Conservation (phyloP, 2,888 invertebrate species). For the Timema podura region DNA sequence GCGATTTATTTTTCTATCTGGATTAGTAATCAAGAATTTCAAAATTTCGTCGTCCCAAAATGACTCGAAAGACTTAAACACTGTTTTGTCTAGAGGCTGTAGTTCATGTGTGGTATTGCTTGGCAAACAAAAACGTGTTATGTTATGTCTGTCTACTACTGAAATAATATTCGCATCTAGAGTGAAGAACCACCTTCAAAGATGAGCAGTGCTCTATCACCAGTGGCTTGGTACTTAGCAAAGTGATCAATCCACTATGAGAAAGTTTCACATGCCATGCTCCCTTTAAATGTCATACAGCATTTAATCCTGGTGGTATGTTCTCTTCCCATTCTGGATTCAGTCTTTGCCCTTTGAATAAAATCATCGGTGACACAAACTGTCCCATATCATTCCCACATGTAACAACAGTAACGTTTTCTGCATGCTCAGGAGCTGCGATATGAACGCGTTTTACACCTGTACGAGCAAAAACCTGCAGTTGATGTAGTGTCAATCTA, state of each 20-base stretch:
- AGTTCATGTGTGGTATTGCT: constrained; percentile 10
- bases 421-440: not conserved
- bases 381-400: constrained; percentile 14
- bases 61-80: constrained; percentile 7
- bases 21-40: constrained; percentile 7
- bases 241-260: constrained; percentile 12
- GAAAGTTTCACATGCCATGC: constrained; percentile 15
- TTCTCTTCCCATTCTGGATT: constrained; percentile 11
- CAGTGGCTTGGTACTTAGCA: not conserved
- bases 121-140: constrained; percentile 11
- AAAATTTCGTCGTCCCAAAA: constrained; percentile 13
- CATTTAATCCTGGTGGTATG: constrained; percentile 6
- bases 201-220: constrained; percentile 9
- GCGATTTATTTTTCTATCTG: constrained; percentile 12
- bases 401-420: constrained; percentile 11
- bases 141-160: constrained; percentile 7
- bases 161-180: constrained; percentile 11
- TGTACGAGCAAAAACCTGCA: constrained; percentile 12
- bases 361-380: constrained; percentile 14
- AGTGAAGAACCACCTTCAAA: constrained; percentile 13
- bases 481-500: constrained; percentile 14
- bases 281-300: constrained; percentile 12
- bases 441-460: constrained; percentile 5
- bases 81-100: constrained; percentile 11
- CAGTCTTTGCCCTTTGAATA: constrained; percentile 1